Evolutionary conservation across 2,797 vertebrate genomes (phyloP).

Genomic region (Varecia variegata): DNA sequence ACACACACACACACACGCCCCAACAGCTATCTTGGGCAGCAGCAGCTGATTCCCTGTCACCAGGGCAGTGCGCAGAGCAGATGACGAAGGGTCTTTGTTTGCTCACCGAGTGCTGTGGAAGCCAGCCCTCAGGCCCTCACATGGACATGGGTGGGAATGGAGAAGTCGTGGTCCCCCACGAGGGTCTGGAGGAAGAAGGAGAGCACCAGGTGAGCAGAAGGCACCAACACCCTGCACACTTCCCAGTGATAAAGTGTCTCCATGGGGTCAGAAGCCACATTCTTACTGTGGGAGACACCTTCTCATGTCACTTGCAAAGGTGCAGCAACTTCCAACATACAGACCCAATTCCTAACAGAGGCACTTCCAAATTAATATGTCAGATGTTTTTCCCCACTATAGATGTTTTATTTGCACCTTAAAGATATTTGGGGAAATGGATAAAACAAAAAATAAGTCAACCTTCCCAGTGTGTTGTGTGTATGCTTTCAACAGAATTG

Average conservation of each 20-base stretch:
- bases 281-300: rapidly evolving
- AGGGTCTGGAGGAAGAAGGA: constrained; percentile 63
- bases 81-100: background rate
- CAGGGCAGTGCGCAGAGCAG: background rate
- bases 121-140: constrained; percentile 80
- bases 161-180: constrained; percentile 79
- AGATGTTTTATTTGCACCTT: background rate
- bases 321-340: background rate
- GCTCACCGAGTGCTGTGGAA: constrained; percentile 45
- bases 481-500: background rate
- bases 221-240: background rate
- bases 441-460: background rate
- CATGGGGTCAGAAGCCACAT: rapidly evolving
- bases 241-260: rapidly evolving
- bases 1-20: too few species aligned
- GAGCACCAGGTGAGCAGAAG: background rate
- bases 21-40: background rate
- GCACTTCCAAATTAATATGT: background rate
- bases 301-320: background rate
- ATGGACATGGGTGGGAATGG: constrained; percentile 72
- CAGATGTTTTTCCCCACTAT: background rate
- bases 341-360: background rate
- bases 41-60: background rate
- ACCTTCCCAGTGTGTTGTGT: background rate
- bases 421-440: background rate